Base-by-base conservation (phyloP, 2,888 invertebrate species). In the Drosophila seclusa region DNA sequence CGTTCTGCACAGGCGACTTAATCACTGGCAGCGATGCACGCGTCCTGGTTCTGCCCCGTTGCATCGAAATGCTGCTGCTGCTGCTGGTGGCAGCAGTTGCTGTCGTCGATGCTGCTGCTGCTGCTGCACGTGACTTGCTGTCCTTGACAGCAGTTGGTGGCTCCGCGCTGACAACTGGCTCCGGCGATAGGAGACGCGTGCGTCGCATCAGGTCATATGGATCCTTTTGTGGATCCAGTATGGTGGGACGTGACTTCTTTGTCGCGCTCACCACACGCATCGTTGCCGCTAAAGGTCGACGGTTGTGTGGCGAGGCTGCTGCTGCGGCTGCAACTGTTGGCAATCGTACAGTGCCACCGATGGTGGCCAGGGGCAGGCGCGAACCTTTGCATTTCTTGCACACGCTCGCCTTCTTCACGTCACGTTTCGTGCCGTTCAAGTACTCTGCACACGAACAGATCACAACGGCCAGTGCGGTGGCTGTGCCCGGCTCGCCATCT, bases 301-400 rank as follows among this genome's bases (percentile, higher is more conserved):
- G 65, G 34, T 90, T 40, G 91, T 90, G 31, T 89, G 74, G 65
- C 27, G 58, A 68, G 91, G 89, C 27, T 89, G 75, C 64, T 29
- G 49, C 68, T 24, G 65, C 72, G 21, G 63, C 69, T 49, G 65
- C 70, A 27, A 63, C 72, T 49, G 73, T 60, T 50, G 78, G 94
- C 72, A 95, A 94, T 80, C 95, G 94, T 4, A 96, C 95, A 1
- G 90, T 90, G 60, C 96, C 96, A 83, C 96, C 96, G 74, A 95
- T 94, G 83, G 95, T 94, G 72, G 96, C 94, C 85, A 96, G 94
- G 70, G 96, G 96, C 90, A 96, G 93, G 80, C 96, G 95, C 90
- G 96, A 96, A 87, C 97, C 97, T 91, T 96, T 96, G 94, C 97
- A 97, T 94, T 96, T 97, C 93, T 96, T 96, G 94, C 97, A 97